A percentile compares a stretch with the other conserved stretches of the same genome.
These are phyloP conservation scores for Malaclemys terrapin DNA, from an alignment of 2,113 vertebrate species.

Conservation along the genomic window DNA sequence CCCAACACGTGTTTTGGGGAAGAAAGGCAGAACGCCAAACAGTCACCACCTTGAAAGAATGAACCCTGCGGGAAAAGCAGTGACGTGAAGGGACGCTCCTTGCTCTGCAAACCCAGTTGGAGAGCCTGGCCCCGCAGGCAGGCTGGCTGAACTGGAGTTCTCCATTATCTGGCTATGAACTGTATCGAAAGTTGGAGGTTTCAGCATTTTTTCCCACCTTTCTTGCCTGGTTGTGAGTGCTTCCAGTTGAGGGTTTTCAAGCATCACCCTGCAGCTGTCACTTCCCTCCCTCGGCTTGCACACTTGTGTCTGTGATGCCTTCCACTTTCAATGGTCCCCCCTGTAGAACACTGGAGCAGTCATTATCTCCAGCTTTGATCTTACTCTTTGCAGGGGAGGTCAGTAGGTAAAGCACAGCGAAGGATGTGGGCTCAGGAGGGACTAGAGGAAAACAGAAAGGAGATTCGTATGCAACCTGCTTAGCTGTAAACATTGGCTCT, in stretches of 20 bases:
- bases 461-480: background rate
- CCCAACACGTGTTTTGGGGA: no score
- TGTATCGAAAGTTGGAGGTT: background rate
- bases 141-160: background rate
- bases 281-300: background rate
- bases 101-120: background rate
- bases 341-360: constrained; percentile 26
- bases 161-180: background rate
- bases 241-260: background rate
- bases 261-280: background rate
- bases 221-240: background rate
- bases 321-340: constrained; percentile 43
- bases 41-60: background rate
- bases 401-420: background rate
- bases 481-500: background rate
- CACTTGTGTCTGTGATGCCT: constrained; percentile 20
- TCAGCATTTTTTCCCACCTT: background rate
- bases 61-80: background rate
- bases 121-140: no score
- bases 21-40: no score
- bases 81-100: background rate
- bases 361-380: constrained; percentile 44
- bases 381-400: constrained; percentile 4
- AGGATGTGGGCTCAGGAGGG: background rate
- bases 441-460: background rate